A percentile compares a stretch with the other conserved stretches of the same genome.
Conservation (phyloP, 2,797 vertebrate species). For the Tokudaia tokunoshimensis region DNA sequence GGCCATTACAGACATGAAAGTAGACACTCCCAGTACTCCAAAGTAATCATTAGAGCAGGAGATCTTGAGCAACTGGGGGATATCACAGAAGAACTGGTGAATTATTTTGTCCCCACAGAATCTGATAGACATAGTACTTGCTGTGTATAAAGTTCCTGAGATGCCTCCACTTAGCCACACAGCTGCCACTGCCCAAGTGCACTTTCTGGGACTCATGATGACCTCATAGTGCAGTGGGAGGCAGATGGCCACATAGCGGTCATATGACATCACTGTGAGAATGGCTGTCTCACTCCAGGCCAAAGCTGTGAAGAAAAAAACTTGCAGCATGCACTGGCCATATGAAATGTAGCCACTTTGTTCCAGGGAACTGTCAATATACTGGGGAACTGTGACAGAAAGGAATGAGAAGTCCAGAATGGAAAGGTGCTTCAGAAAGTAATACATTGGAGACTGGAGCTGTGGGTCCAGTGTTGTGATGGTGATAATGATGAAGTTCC, state of each 20-base stretch:
- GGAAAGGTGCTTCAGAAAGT: constrained; percentile 6
- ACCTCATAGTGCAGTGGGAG: background rate
- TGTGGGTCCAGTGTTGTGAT: background rate
- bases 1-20: background rate
- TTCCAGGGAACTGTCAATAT: background rate
- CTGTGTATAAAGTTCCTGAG: background rate
- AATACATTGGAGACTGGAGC: background rate
- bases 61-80: background rate
- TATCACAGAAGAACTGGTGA: background rate
- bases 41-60: background rate
- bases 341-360: background rate
- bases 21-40: background rate
- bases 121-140: background rate
- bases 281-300: background rate
- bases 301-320: constrained; percentile 9
- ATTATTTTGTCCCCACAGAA: background rate
- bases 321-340: background rate
- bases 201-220: background rate
- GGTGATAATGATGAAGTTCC: background rate
- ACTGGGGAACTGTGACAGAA: constrained; percentile 11
- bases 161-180: background rate
- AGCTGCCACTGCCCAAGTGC: background rate
- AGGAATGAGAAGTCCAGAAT: background rate
- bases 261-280: constrained; percentile 35
- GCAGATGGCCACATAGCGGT: background rate